Evolutionary conservation across 2,113 vertebrate species (phyloP).

Genomic region (Crotalus horridus): DNA sequence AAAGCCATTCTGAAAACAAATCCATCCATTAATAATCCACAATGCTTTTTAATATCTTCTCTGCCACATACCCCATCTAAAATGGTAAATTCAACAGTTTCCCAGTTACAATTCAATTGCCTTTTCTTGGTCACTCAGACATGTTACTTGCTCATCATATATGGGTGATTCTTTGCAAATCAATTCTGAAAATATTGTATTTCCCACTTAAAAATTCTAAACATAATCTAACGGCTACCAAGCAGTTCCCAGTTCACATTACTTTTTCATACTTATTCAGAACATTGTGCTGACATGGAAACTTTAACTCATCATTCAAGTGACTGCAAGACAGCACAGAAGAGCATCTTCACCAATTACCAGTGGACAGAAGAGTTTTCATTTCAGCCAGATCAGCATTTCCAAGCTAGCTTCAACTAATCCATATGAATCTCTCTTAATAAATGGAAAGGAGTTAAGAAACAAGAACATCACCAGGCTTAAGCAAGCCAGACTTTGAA

Average conservation of each 20-base stretch:
- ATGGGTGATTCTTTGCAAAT: not conserved
- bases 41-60: not conserved
- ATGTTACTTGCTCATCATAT: not conserved
- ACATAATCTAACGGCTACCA: not conserved
- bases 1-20: not conserved
- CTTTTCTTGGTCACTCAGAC: not conserved
- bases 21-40: not conserved
- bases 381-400: constrained; percentile 48
- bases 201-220: not conserved
- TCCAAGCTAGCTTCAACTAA: constrained; percentile 9
- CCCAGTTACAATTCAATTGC: not conserved
- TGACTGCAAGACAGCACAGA: not conserved
- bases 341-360: not conserved
- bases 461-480: constrained; percentile 50
- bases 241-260: not conserved
- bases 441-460: constrained; percentile 44
- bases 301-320: not conserved
- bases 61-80: not conserved
- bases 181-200: not conserved
- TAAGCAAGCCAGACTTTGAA: constrained; percentile 53
- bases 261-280: not conserved
- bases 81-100: not conserved
- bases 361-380: not conserved
- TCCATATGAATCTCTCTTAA: constrained; percentile 30
- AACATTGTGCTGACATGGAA: not conserved